Conservation (phyloP, 1,140 invertebrate species). For the Dermatophagoides farinae region DNA sequence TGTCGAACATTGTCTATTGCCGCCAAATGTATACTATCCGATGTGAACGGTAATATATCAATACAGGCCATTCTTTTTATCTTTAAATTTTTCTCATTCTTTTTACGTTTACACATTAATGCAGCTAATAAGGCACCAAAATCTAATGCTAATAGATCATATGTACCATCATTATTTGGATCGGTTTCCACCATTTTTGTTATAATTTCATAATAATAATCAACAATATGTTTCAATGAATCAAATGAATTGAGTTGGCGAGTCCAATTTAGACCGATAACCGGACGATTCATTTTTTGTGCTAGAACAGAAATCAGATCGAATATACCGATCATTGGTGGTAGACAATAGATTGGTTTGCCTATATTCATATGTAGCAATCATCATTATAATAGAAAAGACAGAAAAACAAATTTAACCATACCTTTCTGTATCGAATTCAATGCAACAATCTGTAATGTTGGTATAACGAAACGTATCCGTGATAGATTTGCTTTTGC, state of each 20-base stretch:
- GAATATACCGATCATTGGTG: slow-evolving; percentile 13
- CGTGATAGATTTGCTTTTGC: slow-evolving; percentile 8
- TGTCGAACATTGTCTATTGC: not conserved
- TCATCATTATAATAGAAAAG: not conserved
- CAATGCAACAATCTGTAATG: not conserved
- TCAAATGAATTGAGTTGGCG: not conserved
- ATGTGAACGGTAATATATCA: not conserved
- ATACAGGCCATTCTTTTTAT: not conserved
- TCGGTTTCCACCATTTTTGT: not conserved
- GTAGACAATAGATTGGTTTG: slow-evolving; percentile 14
- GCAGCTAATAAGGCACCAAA: slow-evolving; percentile 10
- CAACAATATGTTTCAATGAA: not conserved
- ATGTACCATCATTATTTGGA: not conserved
- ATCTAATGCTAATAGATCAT: slow-evolving; percentile 10
- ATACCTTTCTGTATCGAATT: slow-evolving; percentile 1
- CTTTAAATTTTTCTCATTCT: not conserved
- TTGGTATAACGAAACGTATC: slow-evolving; percentile 5
- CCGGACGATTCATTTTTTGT: not conserved
- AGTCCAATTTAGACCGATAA: slow-evolving; percentile 12
- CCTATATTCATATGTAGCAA: not conserved
- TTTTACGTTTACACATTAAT: not conserved
- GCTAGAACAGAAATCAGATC: not conserved
- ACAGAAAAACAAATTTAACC: not conserved
- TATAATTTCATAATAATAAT: not conserved
- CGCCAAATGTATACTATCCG: not conserved